A percentile compares a stretch with the other conserved stretches of the same genome.
These are phyloP conservation scores for Reinhardtius hippoglossoides DNA, from an alignment of 2,113 vertebrate species.

Conservation along the genomic window DNA sequence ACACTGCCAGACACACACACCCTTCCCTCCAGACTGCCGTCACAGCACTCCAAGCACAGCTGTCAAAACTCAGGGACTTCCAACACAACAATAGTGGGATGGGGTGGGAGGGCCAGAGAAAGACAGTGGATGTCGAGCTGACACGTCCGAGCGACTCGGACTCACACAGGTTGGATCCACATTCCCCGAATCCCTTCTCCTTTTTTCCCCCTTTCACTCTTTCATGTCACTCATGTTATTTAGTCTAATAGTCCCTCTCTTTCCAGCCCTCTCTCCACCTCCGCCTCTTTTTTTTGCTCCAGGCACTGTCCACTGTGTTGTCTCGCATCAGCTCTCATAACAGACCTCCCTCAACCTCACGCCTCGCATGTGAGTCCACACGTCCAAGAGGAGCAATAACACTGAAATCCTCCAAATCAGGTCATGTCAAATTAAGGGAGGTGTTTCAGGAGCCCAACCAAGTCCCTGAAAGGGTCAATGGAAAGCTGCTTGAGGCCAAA, in stretches of 20 bases:
- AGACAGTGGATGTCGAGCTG: conserved; percentile 56
- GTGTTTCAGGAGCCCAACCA: conserved; percentile 77
- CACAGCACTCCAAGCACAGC: conserved; percentile 82
- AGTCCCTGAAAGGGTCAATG: conserved; percentile 63
- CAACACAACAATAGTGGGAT: conserved; percentile 73
- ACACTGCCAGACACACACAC: conserved; percentile 77
- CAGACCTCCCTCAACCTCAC: conserved; percentile 75
- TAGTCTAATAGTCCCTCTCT: conserved; percentile 4
- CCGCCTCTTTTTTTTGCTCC: conserved; percentile 33
- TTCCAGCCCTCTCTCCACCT: conserved; percentile 15
- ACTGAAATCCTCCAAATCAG: conserved; percentile 78
- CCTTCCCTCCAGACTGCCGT: conserved; percentile 81
- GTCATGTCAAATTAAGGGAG: conserved; percentile 78
- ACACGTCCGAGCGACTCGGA: background rate
- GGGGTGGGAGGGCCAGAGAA: conserved; percentile 59
- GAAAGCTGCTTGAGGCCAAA: conserved; percentile 59
- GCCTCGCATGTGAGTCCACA: conserved; percentile 75
- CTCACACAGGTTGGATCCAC: conserved; percentile 46
- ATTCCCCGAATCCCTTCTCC: conserved; percentile 15
- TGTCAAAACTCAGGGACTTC: conserved; percentile 84
- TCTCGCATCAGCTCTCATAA: conserved; percentile 73
- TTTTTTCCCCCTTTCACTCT: background rate
- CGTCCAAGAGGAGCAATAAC: conserved; percentile 72
- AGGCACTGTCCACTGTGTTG: conserved; percentile 63
- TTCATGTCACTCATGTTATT: conserved; percentile 40